phyloP scores from a whole-genome alignment of 2,797 vertebrate species.

The Sebastolobus altivelis region DNA sequence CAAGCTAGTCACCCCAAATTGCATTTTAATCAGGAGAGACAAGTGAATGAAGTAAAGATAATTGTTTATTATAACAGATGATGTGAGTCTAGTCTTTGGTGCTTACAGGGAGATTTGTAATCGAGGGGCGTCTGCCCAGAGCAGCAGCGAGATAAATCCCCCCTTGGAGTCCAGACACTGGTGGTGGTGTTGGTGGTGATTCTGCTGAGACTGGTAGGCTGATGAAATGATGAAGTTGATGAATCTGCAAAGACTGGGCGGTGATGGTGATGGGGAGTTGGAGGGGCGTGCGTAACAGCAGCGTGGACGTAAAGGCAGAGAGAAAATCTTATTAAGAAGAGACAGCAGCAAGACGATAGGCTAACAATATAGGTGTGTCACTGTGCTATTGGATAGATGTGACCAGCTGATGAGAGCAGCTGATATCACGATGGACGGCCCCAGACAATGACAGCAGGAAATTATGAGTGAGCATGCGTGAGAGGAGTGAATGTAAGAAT shows the following conservation, averaged over 20 bases:
- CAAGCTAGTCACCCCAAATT: neutral
- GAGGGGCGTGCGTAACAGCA: neutral
- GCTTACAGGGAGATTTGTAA: neutral
- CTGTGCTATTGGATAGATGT: neutral
- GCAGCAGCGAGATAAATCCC: neutral
- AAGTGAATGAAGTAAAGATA: neutral
- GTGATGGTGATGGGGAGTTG: neutral
- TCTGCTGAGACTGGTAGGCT: no score
- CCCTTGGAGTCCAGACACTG: neutral
- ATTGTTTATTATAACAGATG: neutral
- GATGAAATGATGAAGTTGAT: neutral
- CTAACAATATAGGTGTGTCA: neutral
- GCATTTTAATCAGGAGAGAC: neutral
- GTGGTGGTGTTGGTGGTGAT: no score
- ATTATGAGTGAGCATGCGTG: neutral
- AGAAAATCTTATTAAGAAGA: neutral
- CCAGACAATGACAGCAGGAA: neutral
- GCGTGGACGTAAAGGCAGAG: neutral
- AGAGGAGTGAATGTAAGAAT: no score
- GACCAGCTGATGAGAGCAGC: neutral
- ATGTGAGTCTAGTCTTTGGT: neutral
- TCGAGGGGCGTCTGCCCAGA: neutral
- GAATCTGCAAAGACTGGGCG: neutral
- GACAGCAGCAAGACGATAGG: neutral
- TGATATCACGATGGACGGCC: neutral